Conservation (phyloP, 2,888 invertebrate species). For the Darwinula stevensoni region DNA sequence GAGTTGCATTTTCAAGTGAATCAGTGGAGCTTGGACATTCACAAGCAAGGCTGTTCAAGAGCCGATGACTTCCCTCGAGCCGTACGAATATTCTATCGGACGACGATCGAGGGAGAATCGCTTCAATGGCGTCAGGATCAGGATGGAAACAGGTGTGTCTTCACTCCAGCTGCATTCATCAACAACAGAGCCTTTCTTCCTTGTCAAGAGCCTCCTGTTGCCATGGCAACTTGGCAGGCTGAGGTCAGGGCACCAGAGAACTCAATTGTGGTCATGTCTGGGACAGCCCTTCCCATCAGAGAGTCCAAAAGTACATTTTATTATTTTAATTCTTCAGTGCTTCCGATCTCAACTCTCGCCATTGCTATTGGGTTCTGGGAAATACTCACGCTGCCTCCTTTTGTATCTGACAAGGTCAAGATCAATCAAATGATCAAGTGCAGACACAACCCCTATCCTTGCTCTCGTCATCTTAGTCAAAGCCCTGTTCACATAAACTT, state of each 20-base stretch:
- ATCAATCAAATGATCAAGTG: too few species aligned
- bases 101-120: slow-evolving; percentile 9
- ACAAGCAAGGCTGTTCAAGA: too few species aligned
- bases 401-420: too few species aligned
- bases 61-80: slow-evolving; percentile 9
- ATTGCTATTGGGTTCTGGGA: slow-evolving; percentile 16
- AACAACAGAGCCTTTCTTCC: slow-evolving; percentile 19
- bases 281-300: slow-evolving; percentile 11
- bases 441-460: too few species aligned
- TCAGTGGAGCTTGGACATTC: slow-evolving; percentile 12
- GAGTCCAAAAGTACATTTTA: slow-evolving; percentile 9
- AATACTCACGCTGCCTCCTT: too few species aligned
- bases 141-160: slow-evolving; percentile 13
- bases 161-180: slow-evolving; percentile 17
- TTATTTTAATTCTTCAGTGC: slow-evolving; percentile 13
- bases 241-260: slow-evolving; percentile 10
- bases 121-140: slow-evolving; percentile 11
- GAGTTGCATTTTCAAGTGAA: slow-evolving; percentile 9
- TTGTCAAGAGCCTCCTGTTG: slow-evolving; percentile 17
- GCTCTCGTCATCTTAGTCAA: too few species aligned
- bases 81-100: slow-evolving; percentile 11
- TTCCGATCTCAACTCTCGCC: slow-evolving; percentile 17
- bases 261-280: slow-evolving; percentile 14
- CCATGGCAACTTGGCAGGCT: slow-evolving; percentile 18
- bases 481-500: too few species aligned